Percentiles rank a stretch among this genome's conserved stretches.
These are phyloP conservation scores for Lethenteron reissneri DNA, from an alignment of 2,113 vertebrate genomes.

Conservation along the genomic window DNA sequence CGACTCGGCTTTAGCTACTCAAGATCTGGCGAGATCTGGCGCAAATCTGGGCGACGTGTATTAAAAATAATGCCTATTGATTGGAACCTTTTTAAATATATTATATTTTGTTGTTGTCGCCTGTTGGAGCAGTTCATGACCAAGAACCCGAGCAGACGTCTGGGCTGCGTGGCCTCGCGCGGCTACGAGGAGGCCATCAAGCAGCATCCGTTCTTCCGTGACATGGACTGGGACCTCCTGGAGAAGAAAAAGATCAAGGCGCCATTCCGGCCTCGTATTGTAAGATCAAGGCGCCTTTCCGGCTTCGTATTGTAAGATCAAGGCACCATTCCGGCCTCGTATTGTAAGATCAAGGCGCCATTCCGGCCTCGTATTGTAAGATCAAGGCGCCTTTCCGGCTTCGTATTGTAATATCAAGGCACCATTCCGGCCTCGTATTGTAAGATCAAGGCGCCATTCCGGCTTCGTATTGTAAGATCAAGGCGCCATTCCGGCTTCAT, in stretches of 20 bases:
- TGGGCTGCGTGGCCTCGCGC: constrained; percentile 71
- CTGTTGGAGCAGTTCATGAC: constrained; percentile 63
- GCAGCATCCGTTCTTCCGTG: constrained; percentile 82
- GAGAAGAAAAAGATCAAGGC: constrained; percentile 91
- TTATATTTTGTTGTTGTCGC: constrained; percentile 8
- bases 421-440: constrained; percentile 89
- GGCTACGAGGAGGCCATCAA: constrained; percentile 81
- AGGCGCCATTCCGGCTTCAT: constrained; percentile 76
- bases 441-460: constrained; percentile 73
- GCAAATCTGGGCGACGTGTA: no score
- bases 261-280: constrained; percentile 90
- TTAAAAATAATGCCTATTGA: no score
- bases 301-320: constrained; percentile 81
- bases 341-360: constrained; percentile 73
- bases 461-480: constrained; percentile 81
- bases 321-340: constrained; percentile 76
- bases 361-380: constrained; percentile 98
- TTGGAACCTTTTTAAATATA: no score
- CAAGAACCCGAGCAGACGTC: constrained; percentile 75
- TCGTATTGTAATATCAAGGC: constrained; percentile 70
- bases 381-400: constrained; percentile 68
- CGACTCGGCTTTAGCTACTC: no score
- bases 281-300: constrained; percentile 73
- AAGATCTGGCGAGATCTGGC: no score
- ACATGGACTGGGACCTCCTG: constrained; percentile 88